Evolutionary conservation across 2,113 vertebrate genomes (phyloP), one percentile per base, ranked within the genome.

Genomic region (Cyprinodon tularosa): DNA sequence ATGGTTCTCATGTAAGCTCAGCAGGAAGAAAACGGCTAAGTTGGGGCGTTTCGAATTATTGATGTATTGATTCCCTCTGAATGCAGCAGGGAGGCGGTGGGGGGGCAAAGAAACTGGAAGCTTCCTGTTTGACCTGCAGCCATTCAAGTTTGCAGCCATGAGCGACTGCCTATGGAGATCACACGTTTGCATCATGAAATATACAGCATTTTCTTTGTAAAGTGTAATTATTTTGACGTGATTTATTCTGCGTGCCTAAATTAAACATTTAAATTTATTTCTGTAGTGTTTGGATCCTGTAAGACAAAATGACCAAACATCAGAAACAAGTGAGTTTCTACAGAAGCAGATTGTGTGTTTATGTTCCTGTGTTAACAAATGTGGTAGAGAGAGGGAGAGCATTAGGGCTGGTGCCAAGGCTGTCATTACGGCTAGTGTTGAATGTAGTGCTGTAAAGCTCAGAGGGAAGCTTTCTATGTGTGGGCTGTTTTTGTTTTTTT

Each of bases 391-490:
- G 48, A 1, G 61, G 71, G 48, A 22, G 6, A 15, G 68, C 67
- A 42, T 71, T 76, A 53, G 48, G 66, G 53, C 22, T 45, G 0
- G 66, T 67, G 77, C 76, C 81, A 76, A 44, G 36, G 57, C 67
- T 48, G 20, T 82, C 59, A 80, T 85, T 66, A 74, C 69, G 38
- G 53, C 76, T 60, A 68, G 68, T 29, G 53, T 63, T 45, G 84
- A 65, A 76, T 71, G 9, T 64, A 20, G 70, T 68, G 72, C 37
- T 57, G 66, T 63, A 17, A 65, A 73, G 66, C 37, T 72, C 76
- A 15, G 69, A 66, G 67, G 42, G 39, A 36, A 75, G 48, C 45
- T 83, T 76, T 62, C 48, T 63, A 72, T 77, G 69, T 77, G 22
- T 64, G 59, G 15, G 45, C 20, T 29, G 29, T 29, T 29, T 29